Conservation (phyloP, 1,140 invertebrate genomes). For the Eupristina koningsbergeri region DNA sequence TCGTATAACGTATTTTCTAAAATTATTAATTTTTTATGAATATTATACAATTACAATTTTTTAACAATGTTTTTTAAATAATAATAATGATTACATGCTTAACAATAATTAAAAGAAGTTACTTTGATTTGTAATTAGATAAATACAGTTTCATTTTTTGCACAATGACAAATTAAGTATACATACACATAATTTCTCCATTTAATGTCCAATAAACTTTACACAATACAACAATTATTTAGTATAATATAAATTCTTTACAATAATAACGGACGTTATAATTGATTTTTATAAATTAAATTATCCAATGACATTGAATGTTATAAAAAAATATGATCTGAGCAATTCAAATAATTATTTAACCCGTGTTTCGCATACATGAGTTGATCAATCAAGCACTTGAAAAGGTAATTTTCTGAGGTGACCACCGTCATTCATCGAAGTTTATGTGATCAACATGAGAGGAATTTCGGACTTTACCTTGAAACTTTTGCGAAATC, state of each 20-base stretch:
- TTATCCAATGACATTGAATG: not conserved
- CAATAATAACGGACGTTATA: not conserved
- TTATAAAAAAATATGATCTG: not conserved
- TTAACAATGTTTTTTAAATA: too few species aligned
- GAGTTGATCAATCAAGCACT: slow-evolving; percentile 23
- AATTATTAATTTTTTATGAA: too few species aligned
- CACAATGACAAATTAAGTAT: not conserved
- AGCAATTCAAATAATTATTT: slow-evolving; percentile 25
- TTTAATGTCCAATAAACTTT: not conserved
- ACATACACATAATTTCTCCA: not conserved
- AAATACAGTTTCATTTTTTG: too few species aligned
- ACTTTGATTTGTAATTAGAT: too few species aligned
- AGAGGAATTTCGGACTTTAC: slow-evolving; percentile 47
- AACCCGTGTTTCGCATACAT: not conserved
- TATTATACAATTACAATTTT: too few species aligned
- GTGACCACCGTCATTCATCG: slow-evolving; percentile 2
- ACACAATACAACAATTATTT: not conserved
- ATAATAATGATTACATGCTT: too few species aligned
- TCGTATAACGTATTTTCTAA: too few species aligned
- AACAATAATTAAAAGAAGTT: too few species aligned
- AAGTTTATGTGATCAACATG: slow-evolving; percentile 18
- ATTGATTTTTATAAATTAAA: not conserved
- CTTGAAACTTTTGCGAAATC: slow-evolving; percentile 47
- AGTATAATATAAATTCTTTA: not conserved
- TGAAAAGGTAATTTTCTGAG: slow-evolving; percentile 44